Evolutionary conservation across 37 sponge, comb jelly and placozoan genomes (phyloP), one percentile per base, ranked within the genome.

Genomic region (Mnemiopsis leidyi): DNA sequence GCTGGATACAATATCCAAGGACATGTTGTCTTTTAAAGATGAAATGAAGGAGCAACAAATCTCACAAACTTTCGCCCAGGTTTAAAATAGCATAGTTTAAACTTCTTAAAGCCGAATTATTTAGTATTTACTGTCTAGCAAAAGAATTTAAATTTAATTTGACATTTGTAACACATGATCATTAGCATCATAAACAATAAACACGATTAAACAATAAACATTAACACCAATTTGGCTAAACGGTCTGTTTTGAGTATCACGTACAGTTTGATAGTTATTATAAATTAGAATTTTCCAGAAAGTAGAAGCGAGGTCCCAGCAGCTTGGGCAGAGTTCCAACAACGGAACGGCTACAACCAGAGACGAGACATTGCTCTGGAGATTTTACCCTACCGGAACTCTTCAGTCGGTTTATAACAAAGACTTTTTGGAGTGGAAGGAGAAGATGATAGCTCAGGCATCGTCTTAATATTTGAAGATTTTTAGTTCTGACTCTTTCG

Each of bases 1-100:
- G 23, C 23, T 85, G 35, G 90, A 85, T 1, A 85, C 90, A 0
- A 85, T 85, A 20, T 85, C 90, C 23, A 85, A 85, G 23, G 90
- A 85, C 61, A 85, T 85, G 90, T 1, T 85, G 0, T 23, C 90
- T 23, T 37, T 85, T 23, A 85, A 40, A n/a, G 30, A 85, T n/a
- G 90, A 85, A 23, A 85, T 85, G 28, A 39, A 40, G 1, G 90
- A 85, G 23, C 25, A 85, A 23, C 23, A 38, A 40, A 25, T 40
- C 61, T 23, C 24, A 3, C 38, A 38, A 13, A 85, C 30, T 3
- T 40, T 85, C 25, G 90, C 90, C 25, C 61, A 77, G 36, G 79
- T 77, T 34, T 33, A 36, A 18, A 48, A 18, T 48, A 5, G 13
- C 5, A 48, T 48, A 48, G 61, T 48, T 48, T 13, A 13, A 5